Evolutionary conservation across 2,113 vertebrate species (phyloP).

Genomic region (Trachemys scripta): DNA sequence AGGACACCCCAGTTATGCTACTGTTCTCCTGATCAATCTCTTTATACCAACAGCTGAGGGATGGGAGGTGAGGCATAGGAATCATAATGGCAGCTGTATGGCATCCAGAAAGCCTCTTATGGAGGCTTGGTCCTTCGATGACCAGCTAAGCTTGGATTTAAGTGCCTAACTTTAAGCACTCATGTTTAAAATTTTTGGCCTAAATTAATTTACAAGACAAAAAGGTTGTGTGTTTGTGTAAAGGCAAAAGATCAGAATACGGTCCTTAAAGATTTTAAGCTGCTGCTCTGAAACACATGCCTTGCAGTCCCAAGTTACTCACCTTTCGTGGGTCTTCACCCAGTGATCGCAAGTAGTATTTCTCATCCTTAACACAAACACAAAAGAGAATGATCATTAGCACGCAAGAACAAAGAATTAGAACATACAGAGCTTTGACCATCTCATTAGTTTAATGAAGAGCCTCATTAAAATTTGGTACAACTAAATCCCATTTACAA

Average conservation of each 20-base stretch:
- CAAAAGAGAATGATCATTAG: conserved; percentile 16
- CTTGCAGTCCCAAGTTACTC: conserved; percentile 40
- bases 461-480: conserved; percentile 18
- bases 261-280: background rate
- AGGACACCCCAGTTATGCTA: background rate
- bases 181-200: background rate
- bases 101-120: background rate
- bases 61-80: background rate
- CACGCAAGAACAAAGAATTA: conserved; percentile 7
- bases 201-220: background rate
- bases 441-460: conserved; percentile 6
- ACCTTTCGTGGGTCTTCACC: conserved; percentile 95
- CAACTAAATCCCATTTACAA: conserved; percentile 25
- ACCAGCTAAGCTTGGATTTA: background rate
- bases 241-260: background rate
- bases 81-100: background rate
- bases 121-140: background rate
- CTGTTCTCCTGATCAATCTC: background rate
- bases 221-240: background rate
- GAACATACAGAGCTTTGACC: background rate
- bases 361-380: conserved; percentile 87
- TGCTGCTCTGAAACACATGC: background rate
- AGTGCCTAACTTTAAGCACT: background rate
- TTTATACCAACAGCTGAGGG: background rate
- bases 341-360: conserved; percentile 95